Conservation (phyloP, 1,140 invertebrate species). For the Meteorus sp. region DNA sequence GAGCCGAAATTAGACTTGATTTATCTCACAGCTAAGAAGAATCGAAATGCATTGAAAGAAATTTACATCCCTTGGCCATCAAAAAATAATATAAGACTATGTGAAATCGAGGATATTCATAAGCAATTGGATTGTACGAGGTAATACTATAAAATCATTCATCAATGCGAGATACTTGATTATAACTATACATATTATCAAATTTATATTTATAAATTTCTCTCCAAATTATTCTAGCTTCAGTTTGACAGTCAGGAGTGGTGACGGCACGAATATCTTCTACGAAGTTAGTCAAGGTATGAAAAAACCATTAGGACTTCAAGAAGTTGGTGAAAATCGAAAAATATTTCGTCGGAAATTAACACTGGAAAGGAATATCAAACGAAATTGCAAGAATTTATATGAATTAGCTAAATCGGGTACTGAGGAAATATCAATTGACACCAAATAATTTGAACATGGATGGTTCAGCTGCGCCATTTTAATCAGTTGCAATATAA, state of each 20-base stretch:
- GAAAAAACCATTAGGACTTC: background rate
- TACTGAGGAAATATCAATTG: no score
- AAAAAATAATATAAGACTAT: constrained; percentile 11
- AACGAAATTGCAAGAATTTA: constrained; percentile 6
- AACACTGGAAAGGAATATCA: background rate
- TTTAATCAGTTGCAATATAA: no score
- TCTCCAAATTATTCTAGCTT: background rate
- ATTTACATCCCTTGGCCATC: constrained; percentile 25
- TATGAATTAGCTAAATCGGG: constrained; percentile 14
- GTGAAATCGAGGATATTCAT: constrained; percentile 21
- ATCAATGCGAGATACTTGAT: no score
- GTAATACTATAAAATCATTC: background rate
- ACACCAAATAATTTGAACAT: background rate
- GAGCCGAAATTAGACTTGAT: constrained; percentile 21
- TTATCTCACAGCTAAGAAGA: constrained; percentile 17
- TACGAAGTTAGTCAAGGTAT: constrained; percentile 29
- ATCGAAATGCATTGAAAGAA: constrained; percentile 3
- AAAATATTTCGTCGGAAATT: constrained; percentile 9
- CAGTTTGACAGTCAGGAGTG: constrained; percentile 1
- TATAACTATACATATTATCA: background rate
- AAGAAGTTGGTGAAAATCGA: background rate
- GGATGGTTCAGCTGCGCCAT: background rate
- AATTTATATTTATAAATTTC: background rate
- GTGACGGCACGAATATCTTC: constrained; percentile 2
- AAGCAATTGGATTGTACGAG: constrained; percentile 5